These are phyloP conservation scores for Aplysina aerophoba DNA, from an alignment of 37 sponge, comb jelly and placozoan species.

Conservation along the genomic window DNA sequence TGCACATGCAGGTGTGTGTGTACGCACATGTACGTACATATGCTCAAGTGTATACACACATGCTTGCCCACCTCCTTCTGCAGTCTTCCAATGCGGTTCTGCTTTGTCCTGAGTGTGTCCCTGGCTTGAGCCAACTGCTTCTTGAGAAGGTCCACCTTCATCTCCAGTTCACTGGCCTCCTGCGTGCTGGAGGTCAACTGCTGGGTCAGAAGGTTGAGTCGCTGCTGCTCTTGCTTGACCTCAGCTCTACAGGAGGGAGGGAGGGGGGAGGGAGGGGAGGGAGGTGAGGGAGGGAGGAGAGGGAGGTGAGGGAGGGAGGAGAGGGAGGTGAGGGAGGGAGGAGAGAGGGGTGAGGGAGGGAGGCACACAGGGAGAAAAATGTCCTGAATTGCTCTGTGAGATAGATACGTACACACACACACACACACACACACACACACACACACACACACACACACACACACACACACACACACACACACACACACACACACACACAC, in stretches of 20 bases:
- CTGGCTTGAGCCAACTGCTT: not conserved
- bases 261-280: too few species aligned
- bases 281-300: too few species aligned
- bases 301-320: too few species aligned
- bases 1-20: not conserved
- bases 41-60: not conserved
- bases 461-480: too few species aligned
- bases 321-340: not conserved
- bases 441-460: too few species aligned
- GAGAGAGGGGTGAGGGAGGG: too few species aligned
- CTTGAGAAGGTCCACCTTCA: not conserved
- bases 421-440: too few species aligned
- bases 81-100: constrained; percentile 6
- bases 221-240: constrained; percentile 20
- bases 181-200: constrained; percentile 12
- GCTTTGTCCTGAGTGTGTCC: not conserved
- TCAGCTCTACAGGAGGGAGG: not conserved
- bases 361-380: too few species aligned
- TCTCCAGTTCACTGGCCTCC: constrained; percentile 18
- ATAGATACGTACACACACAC: too few species aligned
- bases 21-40: not conserved
- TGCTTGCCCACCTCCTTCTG: constrained; percentile 21
- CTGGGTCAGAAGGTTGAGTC: constrained; percentile 14
- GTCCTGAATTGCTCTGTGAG: too few species aligned
- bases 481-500: too few species aligned